phyloP scores from a whole-genome alignment of 1,140 invertebrate species.

The Lanistes nyassanus region DNA sequence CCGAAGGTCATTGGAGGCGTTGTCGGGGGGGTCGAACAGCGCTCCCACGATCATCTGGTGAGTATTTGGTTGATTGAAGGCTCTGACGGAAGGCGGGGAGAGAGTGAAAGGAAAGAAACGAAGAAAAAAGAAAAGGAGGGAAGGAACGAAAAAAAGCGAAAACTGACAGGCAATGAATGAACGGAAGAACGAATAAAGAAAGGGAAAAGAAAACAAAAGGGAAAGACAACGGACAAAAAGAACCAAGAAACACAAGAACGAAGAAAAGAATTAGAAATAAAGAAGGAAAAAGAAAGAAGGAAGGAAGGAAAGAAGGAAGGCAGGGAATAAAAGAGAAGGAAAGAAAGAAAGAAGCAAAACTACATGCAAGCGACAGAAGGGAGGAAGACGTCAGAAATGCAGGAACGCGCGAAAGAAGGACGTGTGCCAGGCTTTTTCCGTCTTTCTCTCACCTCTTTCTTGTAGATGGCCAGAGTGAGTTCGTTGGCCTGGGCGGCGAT shows the following conservation, averaged over 20 bases:
- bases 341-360: background rate
- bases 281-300: background rate
- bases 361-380: background rate
- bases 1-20: background rate
- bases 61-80: slow-evolving; percentile 19
- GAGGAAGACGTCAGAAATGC: background rate
- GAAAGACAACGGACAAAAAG: background rate
- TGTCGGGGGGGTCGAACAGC: slow-evolving; percentile 39
- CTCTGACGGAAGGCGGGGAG: background rate
- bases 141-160: background rate
- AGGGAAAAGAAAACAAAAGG: background rate
- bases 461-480: slow-evolving; percentile 36
- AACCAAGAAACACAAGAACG: background rate
- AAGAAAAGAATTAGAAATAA: background rate
- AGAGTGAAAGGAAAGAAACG: background rate
- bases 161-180: slow-evolving; percentile 11
- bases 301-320: background rate
- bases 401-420: background rate
- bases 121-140: background rate
- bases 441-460: slow-evolving; percentile 25
- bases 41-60: slow-evolving; percentile 44
- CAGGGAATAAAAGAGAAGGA: background rate
- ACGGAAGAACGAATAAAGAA: slow-evolving; percentile 28
- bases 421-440: background rate
- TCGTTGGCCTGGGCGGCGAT: slow-evolving; percentile 25